Evolutionary conservation across 2,888 invertebrate species (phyloP).

Genomic region (Drosophila picticornis): DNA sequence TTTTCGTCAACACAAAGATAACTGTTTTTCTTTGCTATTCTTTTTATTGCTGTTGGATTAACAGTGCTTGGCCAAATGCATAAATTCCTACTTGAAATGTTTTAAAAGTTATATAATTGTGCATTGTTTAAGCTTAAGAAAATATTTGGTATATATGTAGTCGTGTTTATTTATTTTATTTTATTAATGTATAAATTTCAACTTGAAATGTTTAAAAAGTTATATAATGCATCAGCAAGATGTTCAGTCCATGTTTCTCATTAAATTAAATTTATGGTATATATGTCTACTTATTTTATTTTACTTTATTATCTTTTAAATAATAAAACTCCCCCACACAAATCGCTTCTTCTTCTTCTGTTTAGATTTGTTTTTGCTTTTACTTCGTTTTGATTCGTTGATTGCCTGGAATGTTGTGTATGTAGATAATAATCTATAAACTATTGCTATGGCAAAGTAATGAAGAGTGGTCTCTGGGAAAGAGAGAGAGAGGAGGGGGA

Average conservation of each 20-base stretch:
- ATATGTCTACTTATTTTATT: slow-evolving; percentile 2
- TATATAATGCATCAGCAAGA: background rate
- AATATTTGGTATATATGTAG: background rate
- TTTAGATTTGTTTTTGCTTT: slow-evolving; percentile 13
- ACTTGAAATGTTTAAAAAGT: background rate
- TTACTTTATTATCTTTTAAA: background rate
- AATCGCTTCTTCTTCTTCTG: slow-evolving; percentile 6
- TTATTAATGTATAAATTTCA: background rate
- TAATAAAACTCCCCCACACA: slow-evolving; percentile 17
- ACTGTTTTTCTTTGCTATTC: background rate
- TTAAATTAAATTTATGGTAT: background rate
- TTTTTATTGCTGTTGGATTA: background rate
- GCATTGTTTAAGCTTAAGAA: background rate
- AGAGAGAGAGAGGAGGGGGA: background rate
- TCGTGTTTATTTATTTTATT: background rate
- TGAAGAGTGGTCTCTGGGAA: background rate
- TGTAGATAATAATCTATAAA: slow-evolving; percentile 52
- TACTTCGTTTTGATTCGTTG: slow-evolving; percentile 65
- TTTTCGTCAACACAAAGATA: background rate
- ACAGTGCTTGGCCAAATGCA: background rate
- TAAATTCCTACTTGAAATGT: background rate
- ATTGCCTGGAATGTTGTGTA: slow-evolving; percentile 69
- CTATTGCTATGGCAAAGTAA: slow-evolving; percentile 17
- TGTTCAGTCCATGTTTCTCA: background rate
- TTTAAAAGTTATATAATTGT: background rate